A percentile compares a stretch with the other conserved stretches of the same genome.
Evolutionary conservation across 2,888 invertebrate species (phyloP).

Genomic region (Dynastes hyllus): DNA sequence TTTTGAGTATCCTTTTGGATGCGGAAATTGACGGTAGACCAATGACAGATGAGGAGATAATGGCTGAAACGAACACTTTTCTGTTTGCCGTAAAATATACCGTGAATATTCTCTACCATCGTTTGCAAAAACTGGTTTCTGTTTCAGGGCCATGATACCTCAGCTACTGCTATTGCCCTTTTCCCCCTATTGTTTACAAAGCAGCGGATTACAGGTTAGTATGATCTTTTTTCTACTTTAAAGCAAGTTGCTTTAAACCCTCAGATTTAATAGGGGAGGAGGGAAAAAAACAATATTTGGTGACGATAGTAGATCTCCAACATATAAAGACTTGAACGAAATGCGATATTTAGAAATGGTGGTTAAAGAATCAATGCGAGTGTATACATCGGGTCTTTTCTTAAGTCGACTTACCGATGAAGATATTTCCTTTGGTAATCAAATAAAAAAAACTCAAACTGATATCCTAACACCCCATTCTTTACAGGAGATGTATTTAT

Average conservation of each 20-base stretch:
- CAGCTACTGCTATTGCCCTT: conserved; percentile 69
- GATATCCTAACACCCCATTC: too few relatives aligned
- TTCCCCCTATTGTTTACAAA: conserved; percentile 69
- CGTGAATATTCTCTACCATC: too few relatives aligned
- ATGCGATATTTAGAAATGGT: conserved; percentile 75
- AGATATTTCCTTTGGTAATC: conserved; percentile 65
- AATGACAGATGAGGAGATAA: conserved; percentile 76
- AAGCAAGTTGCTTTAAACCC: too few relatives aligned
- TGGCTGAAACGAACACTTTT: conserved; percentile 83
- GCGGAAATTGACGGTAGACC: conserved; percentile 58
- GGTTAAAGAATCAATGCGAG: conserved; percentile 72
- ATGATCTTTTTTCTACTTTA: too few relatives aligned
- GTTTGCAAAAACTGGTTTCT: too few relatives aligned
- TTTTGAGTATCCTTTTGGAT: conserved; percentile 78
- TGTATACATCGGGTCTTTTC: conserved; percentile 73
- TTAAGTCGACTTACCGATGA: conserved; percentile 69
- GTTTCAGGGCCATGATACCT: conserved; percentile 71
- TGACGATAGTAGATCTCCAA: conserved; percentile 56
- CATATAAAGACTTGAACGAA: conserved; percentile 68
- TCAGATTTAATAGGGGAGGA: conserved; percentile 57
- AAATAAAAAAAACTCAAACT: too few relatives aligned
- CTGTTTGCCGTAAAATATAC: conserved; percentile 77
- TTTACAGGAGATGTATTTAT: conserved; percentile 11
- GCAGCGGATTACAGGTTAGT: conserved; percentile 67
- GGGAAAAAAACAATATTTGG: conserved; percentile 66